phyloP scores from a whole-genome alignment of 1,140 invertebrate species.

The Drosophila subobscura region DNA sequence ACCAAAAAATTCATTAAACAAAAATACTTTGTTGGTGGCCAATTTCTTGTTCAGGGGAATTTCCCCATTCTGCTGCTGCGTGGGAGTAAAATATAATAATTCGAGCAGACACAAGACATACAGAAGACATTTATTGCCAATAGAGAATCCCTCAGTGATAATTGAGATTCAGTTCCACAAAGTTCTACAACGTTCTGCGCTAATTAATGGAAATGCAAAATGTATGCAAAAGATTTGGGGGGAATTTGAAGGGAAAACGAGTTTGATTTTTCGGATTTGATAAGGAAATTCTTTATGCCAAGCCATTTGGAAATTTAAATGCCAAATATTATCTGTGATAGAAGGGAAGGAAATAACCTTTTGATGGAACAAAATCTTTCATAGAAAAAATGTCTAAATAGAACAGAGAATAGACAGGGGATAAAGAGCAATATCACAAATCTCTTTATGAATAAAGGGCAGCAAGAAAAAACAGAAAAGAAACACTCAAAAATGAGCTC shows the following conservation, averaged over 20 bases:
- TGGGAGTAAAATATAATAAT: conserved; percentile 19
- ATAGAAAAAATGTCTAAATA: conserved; percentile 23
- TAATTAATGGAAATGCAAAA: conserved; percentile 12
- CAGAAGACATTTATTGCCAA: conserved; percentile 31
- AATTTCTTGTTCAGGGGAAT: conserved; percentile 22
- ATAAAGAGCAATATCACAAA: neutral
- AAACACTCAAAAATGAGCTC: conserved; percentile 26
- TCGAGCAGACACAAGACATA: conserved; percentile 8
- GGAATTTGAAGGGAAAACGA: conserved; percentile 35
- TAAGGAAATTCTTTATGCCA: conserved; percentile 6
- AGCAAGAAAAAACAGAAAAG: too few relatives aligned
- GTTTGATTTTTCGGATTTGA: conserved; percentile 23
- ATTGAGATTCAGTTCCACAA: conserved; percentile 18
- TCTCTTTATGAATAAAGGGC: conserved; percentile 21
- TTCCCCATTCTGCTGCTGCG: conserved; percentile 13
- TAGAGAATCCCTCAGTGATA: conserved; percentile 14
- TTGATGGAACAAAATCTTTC: conserved; percentile 4
- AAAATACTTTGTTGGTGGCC: too few relatives aligned
- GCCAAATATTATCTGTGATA: neutral
- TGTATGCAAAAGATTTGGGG: conserved; percentile 11
- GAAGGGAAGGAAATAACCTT: too few relatives aligned
- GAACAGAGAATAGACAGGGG: neutral
- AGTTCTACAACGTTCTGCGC: neutral
- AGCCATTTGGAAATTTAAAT: conserved; percentile 21
- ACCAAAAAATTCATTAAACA: too few relatives aligned